Evolutionary conservation across 1,140 invertebrate genomes (phyloP).

Genomic region (Prorops nasuta): DNA sequence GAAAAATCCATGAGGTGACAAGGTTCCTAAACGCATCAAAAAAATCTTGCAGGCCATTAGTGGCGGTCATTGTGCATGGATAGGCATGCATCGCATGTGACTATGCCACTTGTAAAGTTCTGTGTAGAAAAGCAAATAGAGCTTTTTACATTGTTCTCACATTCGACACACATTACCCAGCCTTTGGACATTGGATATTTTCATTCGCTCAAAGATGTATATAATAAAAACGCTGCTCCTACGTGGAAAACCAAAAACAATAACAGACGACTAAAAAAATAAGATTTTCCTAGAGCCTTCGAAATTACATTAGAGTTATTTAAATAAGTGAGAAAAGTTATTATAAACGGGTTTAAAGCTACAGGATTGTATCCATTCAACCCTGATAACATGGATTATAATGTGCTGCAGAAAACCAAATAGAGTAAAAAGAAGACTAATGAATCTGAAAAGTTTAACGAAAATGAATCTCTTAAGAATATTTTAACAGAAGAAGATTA

Average conservation of each 20-base stretch:
- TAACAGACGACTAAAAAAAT: conserved; percentile 4
- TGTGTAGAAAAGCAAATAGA: conserved; percentile 26
- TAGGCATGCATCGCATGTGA: conserved; percentile 32
- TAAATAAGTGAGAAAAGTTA: conserved; percentile 17
- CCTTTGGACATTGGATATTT: conserved; percentile 41
- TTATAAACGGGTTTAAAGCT: conserved; percentile 30
- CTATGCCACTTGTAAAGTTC: no score
- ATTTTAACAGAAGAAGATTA: no score
- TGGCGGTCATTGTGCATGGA: conserved; percentile 45
- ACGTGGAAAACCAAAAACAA: conserved; percentile 16
- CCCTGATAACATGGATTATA: conserved; percentile 28
- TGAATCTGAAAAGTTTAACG: no score
- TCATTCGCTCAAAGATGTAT: conserved; percentile 30
- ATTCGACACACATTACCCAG: conserved; percentile 41
- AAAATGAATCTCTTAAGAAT: no score
- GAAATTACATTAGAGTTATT: conserved; percentile 18
- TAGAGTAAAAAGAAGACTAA: no score
- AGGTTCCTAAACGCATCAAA: no score
- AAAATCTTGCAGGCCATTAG: no score
- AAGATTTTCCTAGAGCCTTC: conserved; percentile 30
- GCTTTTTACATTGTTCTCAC: conserved; percentile 29
- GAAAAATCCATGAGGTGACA: no score
- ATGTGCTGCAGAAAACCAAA: conserved; percentile 19
- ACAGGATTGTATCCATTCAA: conserved; percentile 32
- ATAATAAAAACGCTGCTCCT: conserved; percentile 25